These are phyloP conservation scores for Anguilla anguilla DNA, from an alignment of 2,797 vertebrate genomes.

Conservation along the genomic window DNA sequence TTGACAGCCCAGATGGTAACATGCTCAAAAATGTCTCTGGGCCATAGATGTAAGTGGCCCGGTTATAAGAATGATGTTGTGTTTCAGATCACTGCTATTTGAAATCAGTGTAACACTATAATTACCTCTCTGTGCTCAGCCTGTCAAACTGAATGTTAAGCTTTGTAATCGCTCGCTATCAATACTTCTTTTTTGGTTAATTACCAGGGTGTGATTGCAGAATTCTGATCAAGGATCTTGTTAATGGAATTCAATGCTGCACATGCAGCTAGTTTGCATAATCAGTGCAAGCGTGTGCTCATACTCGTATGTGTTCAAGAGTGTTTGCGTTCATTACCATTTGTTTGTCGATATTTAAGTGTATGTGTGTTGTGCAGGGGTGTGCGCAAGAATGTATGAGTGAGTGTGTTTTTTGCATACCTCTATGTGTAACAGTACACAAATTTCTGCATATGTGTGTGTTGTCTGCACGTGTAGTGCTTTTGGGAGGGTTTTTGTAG, in stretches of 20 bases:
- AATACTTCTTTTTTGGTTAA: not conserved
- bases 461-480: not conserved
- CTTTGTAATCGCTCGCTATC: not conserved
- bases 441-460: not conserved
- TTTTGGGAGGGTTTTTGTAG: not conserved
- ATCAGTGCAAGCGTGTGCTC: too few relatives aligned
- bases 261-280: not conserved
- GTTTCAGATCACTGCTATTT: not conserved
- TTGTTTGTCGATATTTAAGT: not conserved
- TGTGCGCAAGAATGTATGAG: not conserved
- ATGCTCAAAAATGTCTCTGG: not conserved
- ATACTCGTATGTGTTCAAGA: not conserved
- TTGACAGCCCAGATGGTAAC: not conserved
- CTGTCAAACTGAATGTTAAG: not conserved
- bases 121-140: not conserved
- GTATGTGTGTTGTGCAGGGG: too few relatives aligned
- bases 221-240: not conserved
- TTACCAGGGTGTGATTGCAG: not conserved
- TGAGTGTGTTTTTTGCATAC: not conserved
- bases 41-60: not conserved
- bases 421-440: not conserved
- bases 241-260: not conserved
- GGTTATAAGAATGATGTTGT: not conserved
- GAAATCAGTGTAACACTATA: not conserved
- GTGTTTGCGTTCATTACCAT: not conserved